Conservation (phyloP, 2,888 invertebrate genomes). For the Lumbricus terrestris region DNA sequence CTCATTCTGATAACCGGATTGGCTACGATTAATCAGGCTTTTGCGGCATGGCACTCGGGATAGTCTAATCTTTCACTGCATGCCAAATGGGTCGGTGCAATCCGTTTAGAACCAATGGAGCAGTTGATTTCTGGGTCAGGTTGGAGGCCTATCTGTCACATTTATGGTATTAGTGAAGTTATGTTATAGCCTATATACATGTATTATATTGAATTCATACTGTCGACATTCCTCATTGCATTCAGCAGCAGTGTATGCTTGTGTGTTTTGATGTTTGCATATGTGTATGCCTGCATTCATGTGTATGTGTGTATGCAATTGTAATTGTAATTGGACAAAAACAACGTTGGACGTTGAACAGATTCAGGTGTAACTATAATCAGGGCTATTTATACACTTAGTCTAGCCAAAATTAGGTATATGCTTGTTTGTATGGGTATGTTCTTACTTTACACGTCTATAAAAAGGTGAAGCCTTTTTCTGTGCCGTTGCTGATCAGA, state of each 20-base stretch:
- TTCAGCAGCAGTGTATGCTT: neutral
- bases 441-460: no score
- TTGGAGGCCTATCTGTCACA: neutral
- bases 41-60: neutral
- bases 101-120: neutral
- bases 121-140: neutral
- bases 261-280: neutral
- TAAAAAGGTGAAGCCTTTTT: no score
- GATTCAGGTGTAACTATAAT: no score
- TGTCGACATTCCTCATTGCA: neutral
- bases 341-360: no score
- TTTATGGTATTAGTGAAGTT: neutral
- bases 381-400: no score
- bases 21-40: neutral
- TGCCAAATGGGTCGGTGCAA: neutral
- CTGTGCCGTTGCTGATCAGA: no score
- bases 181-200: no score
- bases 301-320: neutral
- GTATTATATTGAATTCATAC: neutral
- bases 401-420: no score
- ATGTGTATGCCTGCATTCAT: neutral
- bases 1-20: slow-evolving; percentile 3
- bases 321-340: no score
- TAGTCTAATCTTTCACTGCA: neutral
- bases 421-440: neutral